Evolutionary conservation across 2,113 vertebrate genomes (phyloP), one percentile per base, ranked within the genome.

Genomic region (Eclectus roratus): DNA sequence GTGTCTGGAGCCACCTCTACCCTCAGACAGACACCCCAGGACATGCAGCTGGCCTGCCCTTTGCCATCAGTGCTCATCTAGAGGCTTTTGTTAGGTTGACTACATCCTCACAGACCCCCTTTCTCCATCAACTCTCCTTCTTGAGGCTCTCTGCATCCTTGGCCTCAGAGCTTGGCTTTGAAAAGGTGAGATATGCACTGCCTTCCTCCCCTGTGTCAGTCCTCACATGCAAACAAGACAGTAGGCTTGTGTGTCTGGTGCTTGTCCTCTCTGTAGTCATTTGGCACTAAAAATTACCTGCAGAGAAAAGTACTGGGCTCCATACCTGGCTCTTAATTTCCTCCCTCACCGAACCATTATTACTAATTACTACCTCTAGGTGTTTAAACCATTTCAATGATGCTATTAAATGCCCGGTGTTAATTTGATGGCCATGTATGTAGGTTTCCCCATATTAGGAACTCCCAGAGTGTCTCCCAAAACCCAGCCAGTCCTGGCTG

Each of bases 271-370:
- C 89, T 88, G 49, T 95, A 89, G 94, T 94, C 66, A 85, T 80
- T 80, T 97, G 91, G 91, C 89, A 91, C 78, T 89, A 80, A 93
- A 94, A 94, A 96, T 89, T 95, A 82, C 94, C 89, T 80, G 89
- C 94, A 88, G 95, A 91, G 93, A 89, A 93, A 92, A 96, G 78
- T 72, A 58, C 55, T 79, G 84, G 88, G 85, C 88, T 96, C 88
- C 80, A 60, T 89, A 95, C 89, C 87, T 94, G 58, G 74, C 41
- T 85, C 81, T 96, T 96, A 95, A 97, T 96, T 93, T 96, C 89
- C 71, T 95, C 71, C 78, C 53, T 94, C 49, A 79, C 91, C 73
- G 89, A 95, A 82, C 41, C 52, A 17, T 93, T 85, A 91, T 93
- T 89, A 87, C 86, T 96, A 87, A 94, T 95, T 94, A 89, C 65